Conservation (phyloP, 2,888 invertebrate genomes). For the Apeira syringaria region DNA sequence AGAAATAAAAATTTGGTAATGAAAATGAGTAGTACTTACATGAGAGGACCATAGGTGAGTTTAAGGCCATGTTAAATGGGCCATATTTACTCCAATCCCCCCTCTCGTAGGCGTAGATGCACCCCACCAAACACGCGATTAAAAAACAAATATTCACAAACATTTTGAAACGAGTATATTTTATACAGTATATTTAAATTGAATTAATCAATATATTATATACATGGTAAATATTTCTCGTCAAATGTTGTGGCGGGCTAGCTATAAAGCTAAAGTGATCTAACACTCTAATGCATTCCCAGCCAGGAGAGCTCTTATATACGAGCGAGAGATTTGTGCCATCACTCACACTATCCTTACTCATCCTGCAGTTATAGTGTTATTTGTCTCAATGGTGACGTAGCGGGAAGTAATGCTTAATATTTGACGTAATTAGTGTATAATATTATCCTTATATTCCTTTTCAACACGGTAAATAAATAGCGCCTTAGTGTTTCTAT, state of each 20-base stretch:
- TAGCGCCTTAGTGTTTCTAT: too few species aligned
- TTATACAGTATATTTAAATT: slow-evolving; percentile 17
- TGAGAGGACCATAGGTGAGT: slow-evolving; percentile 18
- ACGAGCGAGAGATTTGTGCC: not conserved
- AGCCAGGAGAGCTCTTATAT: not conserved
- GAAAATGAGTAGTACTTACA: slow-evolving; percentile 21
- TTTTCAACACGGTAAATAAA: too few species aligned
- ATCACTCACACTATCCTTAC: not conserved
- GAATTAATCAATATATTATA: slow-evolving; percentile 18
- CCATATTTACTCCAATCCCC: slow-evolving; percentile 28
- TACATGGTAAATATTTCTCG: slow-evolving; percentile 15
- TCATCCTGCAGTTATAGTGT: not conserved
- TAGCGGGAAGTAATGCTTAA: not conserved
- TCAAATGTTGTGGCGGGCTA: slow-evolving; percentile 8
- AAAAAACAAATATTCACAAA: slow-evolving; percentile 16
- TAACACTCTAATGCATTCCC: too few species aligned
- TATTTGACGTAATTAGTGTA: too few species aligned
- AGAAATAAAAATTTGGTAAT: too few species aligned
- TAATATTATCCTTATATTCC: too few species aligned
- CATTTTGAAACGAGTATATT: slow-evolving; percentile 19
- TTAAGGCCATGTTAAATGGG: slow-evolving; percentile 19
- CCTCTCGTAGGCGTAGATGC: slow-evolving; percentile 12
- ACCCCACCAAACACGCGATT: slow-evolving; percentile 10
- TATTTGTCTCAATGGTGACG: not conserved
- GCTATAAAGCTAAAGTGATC: too few species aligned